phyloP scores from a whole-genome alignment of 2,888 invertebrate species.

The Anarsia innoxiella region DNA sequence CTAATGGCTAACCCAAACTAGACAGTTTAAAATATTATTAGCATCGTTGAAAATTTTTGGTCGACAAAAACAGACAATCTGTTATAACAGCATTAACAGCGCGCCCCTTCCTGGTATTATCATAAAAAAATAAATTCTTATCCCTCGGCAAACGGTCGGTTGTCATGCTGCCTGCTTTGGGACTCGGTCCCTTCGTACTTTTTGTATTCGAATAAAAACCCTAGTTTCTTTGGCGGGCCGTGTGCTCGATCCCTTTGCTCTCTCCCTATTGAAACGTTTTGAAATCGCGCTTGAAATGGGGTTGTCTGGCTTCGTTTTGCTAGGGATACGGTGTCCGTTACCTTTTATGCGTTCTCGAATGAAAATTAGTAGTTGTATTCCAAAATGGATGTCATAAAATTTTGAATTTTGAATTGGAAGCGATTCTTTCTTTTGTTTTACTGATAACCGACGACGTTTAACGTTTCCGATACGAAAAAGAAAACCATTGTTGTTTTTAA shows the following conservation, averaged over 20 bases:
- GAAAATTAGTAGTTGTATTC: neutral
- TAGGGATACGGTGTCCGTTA: neutral
- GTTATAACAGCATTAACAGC: too few species aligned
- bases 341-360: neutral
- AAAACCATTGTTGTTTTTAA: too few species aligned
- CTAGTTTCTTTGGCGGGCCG: neutral
- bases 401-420: too few species aligned
- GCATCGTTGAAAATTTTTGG: too few species aligned
- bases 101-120: neutral
- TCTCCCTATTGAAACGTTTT: neutral
- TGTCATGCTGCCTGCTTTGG: slow-evolving; percentile 9
- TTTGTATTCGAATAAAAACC: slow-evolving; percentile 11
- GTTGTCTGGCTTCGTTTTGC: neutral
- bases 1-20: too few species aligned
- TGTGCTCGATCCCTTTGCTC: slow-evolving; percentile 6
- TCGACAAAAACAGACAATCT: too few species aligned
- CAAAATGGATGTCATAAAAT: neutral
- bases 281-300: neutral
- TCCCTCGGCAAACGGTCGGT: neutral
- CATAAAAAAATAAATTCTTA: slow-evolving; percentile 5
- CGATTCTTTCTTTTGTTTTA: too few species aligned
- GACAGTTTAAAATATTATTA: too few species aligned
- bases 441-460: too few species aligned
- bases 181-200: slow-evolving; percentile 9
- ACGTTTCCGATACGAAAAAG: too few species aligned